These are phyloP conservation scores for Forbesichthys agassizii DNA, from an alignment of 2,113 vertebrate species.

Conservation along the genomic window DNA sequence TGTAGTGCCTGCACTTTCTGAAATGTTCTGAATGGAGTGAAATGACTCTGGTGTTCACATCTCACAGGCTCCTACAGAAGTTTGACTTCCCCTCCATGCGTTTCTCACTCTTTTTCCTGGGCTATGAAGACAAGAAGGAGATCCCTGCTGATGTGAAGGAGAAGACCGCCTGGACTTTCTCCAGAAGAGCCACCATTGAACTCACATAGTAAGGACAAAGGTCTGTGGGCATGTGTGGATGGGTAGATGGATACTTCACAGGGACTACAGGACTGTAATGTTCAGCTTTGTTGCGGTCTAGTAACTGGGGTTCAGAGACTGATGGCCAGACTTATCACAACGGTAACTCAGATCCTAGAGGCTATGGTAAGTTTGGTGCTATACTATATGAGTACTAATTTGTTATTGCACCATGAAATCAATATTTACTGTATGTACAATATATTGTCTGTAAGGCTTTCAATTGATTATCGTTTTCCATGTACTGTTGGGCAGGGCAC, in stretches of 20 bases:
- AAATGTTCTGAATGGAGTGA: background rate
- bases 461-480: background rate
- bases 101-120: slow-evolving; percentile 95
- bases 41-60: slow-evolving; percentile 22
- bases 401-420: no score
- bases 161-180: slow-evolving; percentile 87
- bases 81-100: slow-evolving; percentile 94
- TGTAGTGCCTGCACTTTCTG: background rate
- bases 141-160: slow-evolving; percentile 85
- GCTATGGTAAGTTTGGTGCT: slow-evolving; percentile 83
- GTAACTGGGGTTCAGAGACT: slow-evolving; percentile 96
- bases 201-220: slow-evolving; percentile 80
- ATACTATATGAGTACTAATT: no score
- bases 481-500: slow-evolving; percentile 80
- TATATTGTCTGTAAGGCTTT: background rate
- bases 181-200: slow-evolving; percentile 91
- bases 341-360: slow-evolving; percentile 95
- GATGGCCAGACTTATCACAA: slow-evolving; percentile 90
- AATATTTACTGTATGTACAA: no score
- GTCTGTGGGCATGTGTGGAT: background rate
- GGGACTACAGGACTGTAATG: background rate
- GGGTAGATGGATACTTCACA: background rate
- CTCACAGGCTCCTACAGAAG: slow-evolving; percentile 88
- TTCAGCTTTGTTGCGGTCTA: slow-evolving; percentile 56
- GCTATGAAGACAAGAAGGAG: slow-evolving; percentile 92